Evolutionary conservation across 1,140 invertebrate genomes (phyloP), one percentile per base, ranked within the genome.

Genomic region (Dinoponera quadriceps): DNA sequence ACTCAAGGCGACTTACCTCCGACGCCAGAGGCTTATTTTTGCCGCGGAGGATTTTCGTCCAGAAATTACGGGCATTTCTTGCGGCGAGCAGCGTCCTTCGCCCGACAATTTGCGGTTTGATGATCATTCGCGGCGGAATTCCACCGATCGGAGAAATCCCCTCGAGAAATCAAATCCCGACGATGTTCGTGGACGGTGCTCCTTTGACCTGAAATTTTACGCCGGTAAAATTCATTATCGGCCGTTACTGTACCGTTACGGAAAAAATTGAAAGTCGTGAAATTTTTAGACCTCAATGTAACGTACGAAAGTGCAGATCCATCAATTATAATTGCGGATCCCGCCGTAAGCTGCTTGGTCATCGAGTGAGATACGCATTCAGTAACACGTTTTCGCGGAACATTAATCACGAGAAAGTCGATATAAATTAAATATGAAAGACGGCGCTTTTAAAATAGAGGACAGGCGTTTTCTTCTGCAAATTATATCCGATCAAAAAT

Each of bases 1-100:
- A n/a, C n/a, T n/a, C n/a, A n/a, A n/a, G n/a, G n/a, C n/a, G n/a
- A 85, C 86, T 88, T 20, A 92, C 93, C 90, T 94, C 91, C 4
- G 93, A 94, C 33, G 92, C 88, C 72, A 90, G 83, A 4, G 93
- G 93, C 77, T 92, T 93, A 22, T 62, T 62, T 33, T 85, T 86
- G 74, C 63, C 71, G 33, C 82, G 65, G 27, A 81, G 55, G 74
- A 69, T 63, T 49, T 85, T 91, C 29, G 65, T 59, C 89, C 88
- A 90, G 22, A 81, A 73, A 72, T 84, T 75, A 87, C 54, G 38
- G 38, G 25, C 51, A 22, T 44, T 49, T 82, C 29, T 69, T 20
- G 66, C 54, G 38, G 22, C 62, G 59, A 77, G 59, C 38, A 48
- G 55, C 25, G 48, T n/a, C 55, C 48, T 82, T 38, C 49, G 57